Evolutionary conservation across 1,140 invertebrate genomes (phyloP), one percentile per base, ranked within the genome.

Genomic region (Drosophila teissieri): DNA sequence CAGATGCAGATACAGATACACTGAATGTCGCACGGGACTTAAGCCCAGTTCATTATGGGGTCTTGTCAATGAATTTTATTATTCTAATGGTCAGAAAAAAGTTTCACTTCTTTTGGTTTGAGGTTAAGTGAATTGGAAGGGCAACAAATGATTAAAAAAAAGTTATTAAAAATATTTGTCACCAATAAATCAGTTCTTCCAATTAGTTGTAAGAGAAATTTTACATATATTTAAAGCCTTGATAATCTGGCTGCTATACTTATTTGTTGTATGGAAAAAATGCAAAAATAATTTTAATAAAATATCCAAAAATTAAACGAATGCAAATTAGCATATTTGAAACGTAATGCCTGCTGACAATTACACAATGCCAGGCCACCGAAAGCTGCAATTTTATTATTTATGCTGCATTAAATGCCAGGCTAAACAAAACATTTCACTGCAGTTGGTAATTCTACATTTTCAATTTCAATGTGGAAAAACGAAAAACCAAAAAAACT

Each of bases 291-390:
- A 46, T 55, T 76, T 52, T 68, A 64, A 60, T 55, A 46, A 77
- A 70, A 81, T 48, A 62, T 46, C 60, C 48, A 48, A 73, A 75
- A 78, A 74, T 46, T 58, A 62, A 76, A 90, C 84, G 56, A 78
- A 84, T 84, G 73, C 37, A 84, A 80, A 88, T 84, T 78, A 84
- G 73, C 84, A 88, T 89, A 88, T 88, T 88, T 88, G 68, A 84
- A 80, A 80, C 73, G 84, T 90, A 80, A 88, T 88, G 62, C 80
- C 57, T 48, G 80, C 61, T 80, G 77, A 89, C 82, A 88, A 80
- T 78, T 77, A 60, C 62, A 79, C 68, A 88, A 78, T 68, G 46
- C 46, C 22, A 10, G 31, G 12, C 22, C 17, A 31, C 52, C 27
- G 24, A 11, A 15, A 46, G 46, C 22, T 69, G 65, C 52, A 57